A percentile compares a stretch with the other conserved stretches of the same genome.
phyloP scores from a whole-genome alignment of 2,113 vertebrate genomes.

The Trochalopteron elliotii region DNA sequence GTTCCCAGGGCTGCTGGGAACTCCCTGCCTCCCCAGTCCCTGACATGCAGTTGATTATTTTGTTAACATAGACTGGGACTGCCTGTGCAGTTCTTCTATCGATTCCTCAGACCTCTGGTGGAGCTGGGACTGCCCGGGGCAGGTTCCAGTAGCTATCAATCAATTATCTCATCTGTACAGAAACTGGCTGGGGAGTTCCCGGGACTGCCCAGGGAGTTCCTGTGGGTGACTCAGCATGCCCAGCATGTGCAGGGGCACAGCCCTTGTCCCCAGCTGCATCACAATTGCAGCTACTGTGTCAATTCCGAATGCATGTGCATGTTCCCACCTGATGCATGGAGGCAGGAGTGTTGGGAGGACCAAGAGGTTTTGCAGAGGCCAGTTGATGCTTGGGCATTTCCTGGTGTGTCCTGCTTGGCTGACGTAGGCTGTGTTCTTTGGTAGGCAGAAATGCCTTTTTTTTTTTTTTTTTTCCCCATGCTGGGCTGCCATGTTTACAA shows the following conservation, averaged over 20 bases:
- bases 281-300: background rate
- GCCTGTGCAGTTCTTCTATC: background rate
- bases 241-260: background rate
- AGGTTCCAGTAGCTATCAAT: background rate
- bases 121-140: background rate
- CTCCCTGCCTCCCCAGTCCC: background rate
- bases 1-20: background rate
- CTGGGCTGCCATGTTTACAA: background rate
- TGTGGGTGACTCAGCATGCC: background rate
- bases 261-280: background rate
- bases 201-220: conserved; percentile 52
- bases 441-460: background rate
- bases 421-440: background rate
- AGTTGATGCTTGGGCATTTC: background rate
- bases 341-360: background rate
- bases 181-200: conserved; percentile 56
- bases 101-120: background rate
- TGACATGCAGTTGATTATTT: background rate
- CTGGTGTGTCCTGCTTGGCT: background rate
- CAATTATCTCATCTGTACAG: conserved; percentile 20
- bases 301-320: accelerated
- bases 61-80: background rate
- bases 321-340: background rate
- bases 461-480: too few relatives aligned
- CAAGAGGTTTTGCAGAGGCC: background rate